A percentile compares a stretch with the other conserved stretches of the same genome.
These are phyloP conservation scores for Pseudomyrmex gracilis DNA, from an alignment of 1,140 invertebrate genomes.

Conservation along the genomic window DNA sequence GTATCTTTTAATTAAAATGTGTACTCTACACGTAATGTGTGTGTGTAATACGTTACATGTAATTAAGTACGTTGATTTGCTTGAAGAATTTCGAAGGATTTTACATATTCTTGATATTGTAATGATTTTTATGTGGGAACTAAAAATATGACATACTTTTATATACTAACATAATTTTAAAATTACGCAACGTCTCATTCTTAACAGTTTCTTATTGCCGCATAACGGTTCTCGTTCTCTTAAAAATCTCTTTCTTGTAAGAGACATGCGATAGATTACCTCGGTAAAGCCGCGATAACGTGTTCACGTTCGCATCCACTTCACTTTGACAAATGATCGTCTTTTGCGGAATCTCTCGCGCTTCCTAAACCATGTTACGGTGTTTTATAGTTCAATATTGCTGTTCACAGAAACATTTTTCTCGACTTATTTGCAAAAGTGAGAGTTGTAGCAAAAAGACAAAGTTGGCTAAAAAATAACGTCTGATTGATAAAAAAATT, in stretches of 20 bases:
- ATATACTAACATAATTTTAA: neutral
- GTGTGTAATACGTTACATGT: neutral
- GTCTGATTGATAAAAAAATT: neutral
- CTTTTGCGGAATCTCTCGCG: slow-evolving; percentile 54
- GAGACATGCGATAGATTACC: slow-evolving; percentile 75
- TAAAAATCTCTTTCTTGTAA: slow-evolving; percentile 69
- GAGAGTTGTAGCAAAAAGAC: neutral
- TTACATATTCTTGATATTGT: neutral
- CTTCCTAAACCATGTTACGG: neutral
- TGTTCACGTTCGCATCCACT: slow-evolving; percentile 76
- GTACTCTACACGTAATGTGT: too few relatives aligned
- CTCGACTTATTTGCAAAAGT: slow-evolving; percentile 16
- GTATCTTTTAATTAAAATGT: slow-evolving; percentile 72
- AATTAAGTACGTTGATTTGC: neutral
- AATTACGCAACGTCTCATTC: slow-evolving; percentile 25
- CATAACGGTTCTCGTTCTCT: slow-evolving; percentile 19
- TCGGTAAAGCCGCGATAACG: slow-evolving; percentile 72
- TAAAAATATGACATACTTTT: neutral
- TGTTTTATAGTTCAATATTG: slow-evolving; percentile 61
- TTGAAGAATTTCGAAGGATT: neutral
- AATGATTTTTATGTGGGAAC: neutral
- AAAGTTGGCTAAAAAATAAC: neutral
- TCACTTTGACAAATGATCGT: slow-evolving; percentile 76
- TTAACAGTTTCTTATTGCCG: slow-evolving; percentile 20
- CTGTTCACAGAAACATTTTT: slow-evolving; percentile 8